Base-by-base conservation (phyloP, 2,113 vertebrate genomes). In the Rhodinocichla rosea region DNA sequence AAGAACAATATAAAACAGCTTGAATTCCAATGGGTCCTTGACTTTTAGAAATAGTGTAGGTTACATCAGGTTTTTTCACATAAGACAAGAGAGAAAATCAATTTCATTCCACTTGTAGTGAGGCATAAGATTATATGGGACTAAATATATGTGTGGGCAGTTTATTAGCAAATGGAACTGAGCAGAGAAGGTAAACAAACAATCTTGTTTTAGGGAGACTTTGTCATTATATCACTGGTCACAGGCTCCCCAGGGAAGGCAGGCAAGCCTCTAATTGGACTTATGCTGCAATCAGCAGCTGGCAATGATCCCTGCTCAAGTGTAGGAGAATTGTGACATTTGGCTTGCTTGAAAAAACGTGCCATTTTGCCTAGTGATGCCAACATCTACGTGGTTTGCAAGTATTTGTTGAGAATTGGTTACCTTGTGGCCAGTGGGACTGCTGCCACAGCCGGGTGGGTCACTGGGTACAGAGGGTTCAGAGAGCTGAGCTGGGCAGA, bases 141-240 rank as follows among this genome's bases (percentile, higher is more conserved):
- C 89, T 92, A 88, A 95, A 87, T 85, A 80, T 45, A 35, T 76
- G 85, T 90, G 95, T 95, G 87, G 92, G 94, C 63, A 92, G 93
- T 90, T 95, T 91, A 95, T 93, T 92, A 97, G 79, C 89, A 96
- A 95, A 92, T 92, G 95, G 88, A 90, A 94, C 68, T 2, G 3
- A 93, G 86, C 27, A 80, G 73, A 35, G 42, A 95, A 93, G 68
- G 64, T 92, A 97, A 96, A 95, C 96, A 97, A 97, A 92, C 94
- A 94, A 77, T 70, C 39, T 92, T 73, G 70, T 86, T 90, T 93
- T 62, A 86, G 81, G 95, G 80, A 75, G 68, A 77, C 44, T 82
- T 89, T 90, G 50, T 88, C 50, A 70, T 84, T 86, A 30, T 95
- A 80, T 74, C 79, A 73, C 57, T 0, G n/a, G 94, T 87, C 95